Base-by-base conservation (phyloP, 2,797 vertebrate genomes). In the Eospalax fontanierii region DNA sequence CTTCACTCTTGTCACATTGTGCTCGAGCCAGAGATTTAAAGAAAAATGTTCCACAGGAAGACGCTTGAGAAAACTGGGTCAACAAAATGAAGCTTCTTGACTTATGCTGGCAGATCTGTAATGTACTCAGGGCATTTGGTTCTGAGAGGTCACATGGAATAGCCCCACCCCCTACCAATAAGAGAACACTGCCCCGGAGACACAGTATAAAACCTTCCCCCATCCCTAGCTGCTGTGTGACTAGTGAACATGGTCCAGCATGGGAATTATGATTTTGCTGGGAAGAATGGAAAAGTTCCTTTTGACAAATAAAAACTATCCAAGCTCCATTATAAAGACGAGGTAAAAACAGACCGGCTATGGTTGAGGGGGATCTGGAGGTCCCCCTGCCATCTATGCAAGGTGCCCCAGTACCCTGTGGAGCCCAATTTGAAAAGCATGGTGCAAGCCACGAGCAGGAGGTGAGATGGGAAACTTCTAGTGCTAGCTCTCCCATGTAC, bases 291-390 rank as follows among this genome's bases (percentile, higher is more conserved):
- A 65, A 87, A 91, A 91, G 90, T 12, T 8, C 18, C 46, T 57
- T 73, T 70, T 57, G 71, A 83, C 46, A 86, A 89, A 50, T 24
- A 16, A 66, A 90, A 92, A 46, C 89, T 9, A 86, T 35, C 81
- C 40, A 89, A 57, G 74, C 26, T 0, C n/a, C n/a, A 61, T 35
- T 63, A 81, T 19, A 87, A 8, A 50, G 86, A 75, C 19, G 18
- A 68, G 46, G 61, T 74, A 68, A 89, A 92, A 92, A 73, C 5
- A 46, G 54, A 89, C 50, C 43, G 40, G 50, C 46, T 94, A 15
- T 75, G 65, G 50, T 24, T 46, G 65, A 38, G 35, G 33, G 10
- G 84, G 12, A 8, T 10, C 66, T 80, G 68, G 81, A 43, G 35
- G 76, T 4, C 8, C 66, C 24, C 4, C 4, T 78, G 28, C 57